phyloP scores from a whole-genome alignment of 1,140 invertebrate species.

The Monomorium pharaonis region DNA sequence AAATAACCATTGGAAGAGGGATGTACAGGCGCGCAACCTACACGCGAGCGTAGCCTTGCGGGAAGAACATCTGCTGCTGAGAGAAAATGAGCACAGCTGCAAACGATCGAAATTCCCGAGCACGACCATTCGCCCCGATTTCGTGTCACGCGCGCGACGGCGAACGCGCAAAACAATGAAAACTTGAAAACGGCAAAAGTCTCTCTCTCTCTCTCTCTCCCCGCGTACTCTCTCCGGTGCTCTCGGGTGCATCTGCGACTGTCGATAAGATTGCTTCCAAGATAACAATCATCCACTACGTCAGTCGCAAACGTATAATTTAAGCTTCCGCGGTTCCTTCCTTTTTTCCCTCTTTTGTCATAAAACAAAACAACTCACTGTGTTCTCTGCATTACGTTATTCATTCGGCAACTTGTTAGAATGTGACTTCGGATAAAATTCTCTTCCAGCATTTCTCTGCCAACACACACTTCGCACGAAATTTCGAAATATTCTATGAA shows the following conservation, averaged over 20 bases:
- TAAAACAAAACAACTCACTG: not conserved
- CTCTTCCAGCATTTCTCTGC: not conserved
- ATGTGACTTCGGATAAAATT: not conserved
- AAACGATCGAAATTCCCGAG: constrained; percentile 53
- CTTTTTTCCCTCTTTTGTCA: not conserved
- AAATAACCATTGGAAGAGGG: constrained; percentile 40
- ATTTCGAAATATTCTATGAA: not conserved
- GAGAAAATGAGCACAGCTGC: constrained; percentile 76
- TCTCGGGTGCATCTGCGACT: constrained; percentile 18
- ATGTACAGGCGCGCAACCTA: constrained; percentile 24
- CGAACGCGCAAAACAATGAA: constrained; percentile 57
- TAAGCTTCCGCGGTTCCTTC: not conserved
- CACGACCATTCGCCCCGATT: constrained; percentile 50
- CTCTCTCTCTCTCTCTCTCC: too few relatives aligned
- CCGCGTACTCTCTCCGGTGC: not conserved
- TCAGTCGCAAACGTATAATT: constrained; percentile 39
- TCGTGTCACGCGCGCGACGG: constrained; percentile 52
- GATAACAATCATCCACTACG: constrained; percentile 39
- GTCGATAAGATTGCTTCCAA: constrained; percentile 35
- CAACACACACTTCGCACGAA: not conserved
- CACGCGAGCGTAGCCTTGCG: constrained; percentile 47
- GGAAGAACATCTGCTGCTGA: constrained; percentile 74
- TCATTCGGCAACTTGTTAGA: not conserved
- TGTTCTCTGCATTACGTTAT: not conserved
- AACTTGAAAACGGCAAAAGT: constrained; percentile 9